Conservation (phyloP, 2,888 invertebrate genomes). For the Heteropelma amictum region DNA sequence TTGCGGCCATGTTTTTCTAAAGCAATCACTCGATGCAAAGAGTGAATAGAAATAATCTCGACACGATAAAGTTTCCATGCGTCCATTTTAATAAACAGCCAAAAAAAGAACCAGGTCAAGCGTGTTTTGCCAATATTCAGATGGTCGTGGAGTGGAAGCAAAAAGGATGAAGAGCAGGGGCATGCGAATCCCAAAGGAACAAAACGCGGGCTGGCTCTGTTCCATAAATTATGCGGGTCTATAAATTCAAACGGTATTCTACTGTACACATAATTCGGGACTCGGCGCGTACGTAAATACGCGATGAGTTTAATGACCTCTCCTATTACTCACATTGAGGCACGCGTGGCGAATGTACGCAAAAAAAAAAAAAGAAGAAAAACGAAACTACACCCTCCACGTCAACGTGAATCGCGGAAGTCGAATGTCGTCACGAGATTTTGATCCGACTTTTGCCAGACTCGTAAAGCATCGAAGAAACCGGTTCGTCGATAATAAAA, state of each 20-base stretch:
- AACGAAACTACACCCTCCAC: slow-evolving; percentile 4
- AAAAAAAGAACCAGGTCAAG: slow-evolving; percentile 12
- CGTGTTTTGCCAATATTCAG: neutral
- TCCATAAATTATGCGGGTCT: slow-evolving; percentile 27
- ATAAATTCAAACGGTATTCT: slow-evolving; percentile 30
- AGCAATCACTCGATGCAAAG: too few species aligned
- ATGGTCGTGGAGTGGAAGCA: neutral
- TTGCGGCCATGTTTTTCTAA: too few species aligned
- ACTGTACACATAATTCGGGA: slow-evolving; percentile 28
- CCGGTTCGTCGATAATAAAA: neutral
- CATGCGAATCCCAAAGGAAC: neutral
- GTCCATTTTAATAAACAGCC: too few species aligned
- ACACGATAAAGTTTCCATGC: too few species aligned
- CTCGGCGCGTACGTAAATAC: slow-evolving; percentile 20
- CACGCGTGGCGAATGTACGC: slow-evolving; percentile 1
- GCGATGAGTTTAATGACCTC: slow-evolving; percentile 25
- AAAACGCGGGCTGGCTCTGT: slow-evolving; percentile 12
- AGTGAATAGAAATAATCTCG: too few species aligned
- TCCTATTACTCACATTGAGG: slow-evolving; percentile 6
- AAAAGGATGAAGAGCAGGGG: neutral
- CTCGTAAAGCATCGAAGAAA: neutral
- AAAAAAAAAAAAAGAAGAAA: neutral
- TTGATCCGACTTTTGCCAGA: neutral
- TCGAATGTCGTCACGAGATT: neutral
- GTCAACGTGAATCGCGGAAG: slow-evolving; percentile 5